Evolutionary conservation across 2,888 invertebrate species (phyloP), one percentile per base, ranked within the genome.

Genomic region (Hipparchia sbordonii): DNA sequence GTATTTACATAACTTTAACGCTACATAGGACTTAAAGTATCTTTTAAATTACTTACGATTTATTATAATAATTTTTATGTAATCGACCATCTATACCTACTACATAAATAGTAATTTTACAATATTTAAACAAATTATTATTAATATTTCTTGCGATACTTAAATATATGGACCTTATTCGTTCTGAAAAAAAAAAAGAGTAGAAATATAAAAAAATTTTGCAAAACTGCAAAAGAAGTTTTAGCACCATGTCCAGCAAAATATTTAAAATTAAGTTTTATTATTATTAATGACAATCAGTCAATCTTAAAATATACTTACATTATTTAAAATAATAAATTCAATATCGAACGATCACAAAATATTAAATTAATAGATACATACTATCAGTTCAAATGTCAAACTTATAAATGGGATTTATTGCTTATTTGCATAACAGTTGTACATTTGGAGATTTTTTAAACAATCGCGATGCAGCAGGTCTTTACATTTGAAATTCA

Each of bases 201-300:
- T 8, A n/a, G 48, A 33, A 56, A 39, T 10, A 45, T n/a, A 13
- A 10, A 45, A 45, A 54, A 9, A 56, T n/a, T 39, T 6, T n/a
- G 8, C 13, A 45, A 9, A 67, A 67, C 9, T 13, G 39, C 67
- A 67, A 61, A 56, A 48, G 48, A 72, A 73, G 69, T 75, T 78
- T 78, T 82, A 82, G 82, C 82, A 82, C 82, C 82, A 82, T 77
- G 67, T 82, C 81, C 82, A 82, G 81, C 81, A 76, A 74, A 51
- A 70, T 63, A 71, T 54, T 57, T 70, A 74, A 73, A 67, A 67
- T 8, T 13, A 62, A 23, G 23, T 13, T 33, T 48, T 60, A 60
- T 23, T 71, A 71, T 12, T 71, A 66, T 70, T 73, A 66, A 56
- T 62, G 63, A 61, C 46, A 71, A 59, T 74, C 72, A 76, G 74